Conservation (phyloP, 2,797 vertebrate species). For the Scolopax rusticola region DNA sequence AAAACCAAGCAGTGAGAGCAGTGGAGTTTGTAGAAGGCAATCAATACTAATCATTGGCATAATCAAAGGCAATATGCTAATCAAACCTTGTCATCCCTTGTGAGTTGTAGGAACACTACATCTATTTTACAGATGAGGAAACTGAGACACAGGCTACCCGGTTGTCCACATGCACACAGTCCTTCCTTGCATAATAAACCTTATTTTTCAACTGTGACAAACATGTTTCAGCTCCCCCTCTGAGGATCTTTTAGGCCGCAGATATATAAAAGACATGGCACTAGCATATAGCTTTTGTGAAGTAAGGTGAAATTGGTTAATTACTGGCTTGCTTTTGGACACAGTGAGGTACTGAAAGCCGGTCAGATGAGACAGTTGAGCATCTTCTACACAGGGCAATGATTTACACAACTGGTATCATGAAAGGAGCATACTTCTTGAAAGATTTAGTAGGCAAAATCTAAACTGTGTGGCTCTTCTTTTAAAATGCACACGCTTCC, state of each 20-base stretch:
- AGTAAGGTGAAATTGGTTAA: background rate
- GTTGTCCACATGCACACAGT: background rate
- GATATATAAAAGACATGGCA: background rate
- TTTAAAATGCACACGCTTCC: background rate
- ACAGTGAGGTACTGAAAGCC: background rate
- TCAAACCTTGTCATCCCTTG: background rate
- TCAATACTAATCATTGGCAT: background rate
- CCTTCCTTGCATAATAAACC: background rate
- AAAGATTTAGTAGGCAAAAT: slow-evolving; percentile 59
- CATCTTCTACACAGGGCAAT: background rate
- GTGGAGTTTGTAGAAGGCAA: background rate
- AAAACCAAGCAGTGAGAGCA: background rate
- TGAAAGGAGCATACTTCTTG: background rate
- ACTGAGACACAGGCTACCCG: background rate
- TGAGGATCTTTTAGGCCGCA: background rate
- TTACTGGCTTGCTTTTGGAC: background rate
- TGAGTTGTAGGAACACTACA: background rate
- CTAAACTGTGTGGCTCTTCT: background rate
- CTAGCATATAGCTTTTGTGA: background rate
- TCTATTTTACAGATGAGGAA: slow-evolving; percentile 6
- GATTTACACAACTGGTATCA: slow-evolving; percentile 36
- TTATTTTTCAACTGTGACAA: background rate
- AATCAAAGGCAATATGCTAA: background rate
- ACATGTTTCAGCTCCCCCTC: background rate
- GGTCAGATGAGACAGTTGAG: background rate